Percentiles rank a stretch among this genome's conserved stretches.
These are phyloP conservation scores for Aptenodytes forsteri DNA, from an alignment of 2,113 vertebrate genomes.

Conservation along the genomic window DNA sequence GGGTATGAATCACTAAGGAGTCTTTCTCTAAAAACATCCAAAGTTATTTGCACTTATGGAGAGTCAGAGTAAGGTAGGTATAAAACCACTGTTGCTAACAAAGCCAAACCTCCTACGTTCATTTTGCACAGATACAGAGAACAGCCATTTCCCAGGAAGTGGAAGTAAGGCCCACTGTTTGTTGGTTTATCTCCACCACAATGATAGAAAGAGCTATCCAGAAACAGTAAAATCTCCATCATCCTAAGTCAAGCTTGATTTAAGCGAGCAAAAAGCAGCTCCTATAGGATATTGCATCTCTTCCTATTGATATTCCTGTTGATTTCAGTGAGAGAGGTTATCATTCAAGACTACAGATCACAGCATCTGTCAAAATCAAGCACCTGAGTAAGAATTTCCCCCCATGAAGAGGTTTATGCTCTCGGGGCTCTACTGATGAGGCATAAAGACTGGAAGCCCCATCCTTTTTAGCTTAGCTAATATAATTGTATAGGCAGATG, in stretches of 20 bases:
- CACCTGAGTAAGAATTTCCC: neutral
- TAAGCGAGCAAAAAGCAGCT: neutral
- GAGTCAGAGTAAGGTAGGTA: neutral
- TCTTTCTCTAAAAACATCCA: neutral
- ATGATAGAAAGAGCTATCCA: neutral
- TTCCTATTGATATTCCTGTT: neutral
- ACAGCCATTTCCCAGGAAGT: neutral
- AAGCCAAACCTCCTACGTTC: neutral
- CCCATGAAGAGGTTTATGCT: neutral
- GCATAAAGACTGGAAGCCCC: neutral
- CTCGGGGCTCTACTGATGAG: neutral
- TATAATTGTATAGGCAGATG: neutral
- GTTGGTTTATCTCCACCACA: neutral
- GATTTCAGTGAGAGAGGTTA: neutral
- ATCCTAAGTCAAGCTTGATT: neutral
- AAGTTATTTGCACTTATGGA: neutral
- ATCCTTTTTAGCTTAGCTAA: neutral
- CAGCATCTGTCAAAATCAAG: neutral
- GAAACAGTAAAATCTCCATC: neutral
- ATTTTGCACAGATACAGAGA: neutral
- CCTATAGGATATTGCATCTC: neutral
- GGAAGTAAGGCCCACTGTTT: neutral
- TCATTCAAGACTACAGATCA: neutral
- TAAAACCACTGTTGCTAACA: neutral
- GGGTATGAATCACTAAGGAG: neutral